phyloP scores from a whole-genome alignment of 2,888 invertebrate genomes.

The Tupiocoris notatus region DNA sequence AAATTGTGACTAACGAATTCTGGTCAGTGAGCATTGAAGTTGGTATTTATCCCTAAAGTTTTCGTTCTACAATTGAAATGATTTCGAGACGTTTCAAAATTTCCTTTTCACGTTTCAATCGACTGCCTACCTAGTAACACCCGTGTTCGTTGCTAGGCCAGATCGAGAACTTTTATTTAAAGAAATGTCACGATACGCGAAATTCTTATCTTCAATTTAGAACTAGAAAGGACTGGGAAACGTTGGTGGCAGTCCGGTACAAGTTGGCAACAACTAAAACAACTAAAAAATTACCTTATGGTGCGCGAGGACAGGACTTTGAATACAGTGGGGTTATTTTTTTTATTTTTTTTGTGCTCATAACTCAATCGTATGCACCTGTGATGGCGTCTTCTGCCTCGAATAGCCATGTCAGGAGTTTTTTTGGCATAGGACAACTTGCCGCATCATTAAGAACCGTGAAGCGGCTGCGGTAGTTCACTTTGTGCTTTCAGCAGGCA shows the following conservation, averaged over 20 bases:
- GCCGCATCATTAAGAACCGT: constrained; percentile 27
- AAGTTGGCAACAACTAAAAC: constrained; percentile 16
- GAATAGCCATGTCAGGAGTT: constrained; percentile 22
- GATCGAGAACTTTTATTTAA: too few species aligned
- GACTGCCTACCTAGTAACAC: too few species aligned
- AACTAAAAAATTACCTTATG: not conserved
- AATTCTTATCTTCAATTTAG: not conserved
- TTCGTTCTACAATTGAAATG: too few species aligned
- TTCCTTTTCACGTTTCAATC: too few species aligned
- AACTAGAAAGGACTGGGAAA: not conserved
- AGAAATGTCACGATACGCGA: too few species aligned
- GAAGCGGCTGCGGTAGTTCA: constrained; percentile 9
- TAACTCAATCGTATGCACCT: constrained; percentile 29
- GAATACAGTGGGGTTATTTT: not conserved
- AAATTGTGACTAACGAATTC: too few species aligned
- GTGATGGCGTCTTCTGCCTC: constrained; percentile 17
- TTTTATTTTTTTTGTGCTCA: constrained; percentile 1
- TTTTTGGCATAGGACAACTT: constrained; percentile 18
- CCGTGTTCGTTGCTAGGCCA: too few species aligned
- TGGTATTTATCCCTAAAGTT: too few species aligned
- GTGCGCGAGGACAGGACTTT: not conserved
- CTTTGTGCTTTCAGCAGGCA: constrained; percentile 5
- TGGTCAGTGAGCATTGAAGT: too few species aligned
- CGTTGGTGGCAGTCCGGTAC: not conserved
- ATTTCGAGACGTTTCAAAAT: too few species aligned